Evolutionary conservation across 2,797 vertebrate species (phyloP).

Genomic region (Anguilla marmorata): DNA sequence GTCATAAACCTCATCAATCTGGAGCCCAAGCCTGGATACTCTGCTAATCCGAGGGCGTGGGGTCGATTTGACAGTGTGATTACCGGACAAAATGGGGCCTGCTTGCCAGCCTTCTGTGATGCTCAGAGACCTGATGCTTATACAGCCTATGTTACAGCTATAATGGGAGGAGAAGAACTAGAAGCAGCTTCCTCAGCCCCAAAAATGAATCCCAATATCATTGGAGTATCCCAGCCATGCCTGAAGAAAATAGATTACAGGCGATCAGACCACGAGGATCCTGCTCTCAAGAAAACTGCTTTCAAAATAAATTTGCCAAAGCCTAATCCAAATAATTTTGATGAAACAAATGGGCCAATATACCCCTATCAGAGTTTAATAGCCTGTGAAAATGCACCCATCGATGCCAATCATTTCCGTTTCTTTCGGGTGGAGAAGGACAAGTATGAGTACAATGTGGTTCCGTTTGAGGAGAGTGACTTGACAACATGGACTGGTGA

Average conservation of each 20-base stretch:
- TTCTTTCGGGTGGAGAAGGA: slow-evolving; percentile 94
- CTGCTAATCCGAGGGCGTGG: slow-evolving; percentile 91
- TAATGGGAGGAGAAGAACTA: slow-evolving; percentile 90
- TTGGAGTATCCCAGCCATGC: slow-evolving; percentile 91
- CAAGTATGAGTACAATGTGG: slow-evolving; percentile 94
- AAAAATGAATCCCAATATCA: slow-evolving; percentile 77
- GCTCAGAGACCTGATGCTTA: slow-evolving; percentile 81
- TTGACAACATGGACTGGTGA: slow-evolving; percentile 90
- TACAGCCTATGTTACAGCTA: slow-evolving; percentile 87
- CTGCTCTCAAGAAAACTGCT: slow-evolving; percentile 86
- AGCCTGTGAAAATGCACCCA: slow-evolving; percentile 83
- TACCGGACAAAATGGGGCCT: slow-evolving; percentile 89
- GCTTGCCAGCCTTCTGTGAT: slow-evolving; percentile 94
- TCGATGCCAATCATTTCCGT: slow-evolving; percentile 86
- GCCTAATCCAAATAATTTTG: slow-evolving; percentile 81
- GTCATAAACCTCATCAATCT: slow-evolving; percentile 89
- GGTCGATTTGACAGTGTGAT: slow-evolving; percentile 95
- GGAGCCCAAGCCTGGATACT: slow-evolving; percentile 87
- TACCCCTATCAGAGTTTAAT: slow-evolving; percentile 86
- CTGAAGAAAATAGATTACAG: slow-evolving; percentile 87
- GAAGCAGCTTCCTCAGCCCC: slow-evolving; percentile 90
- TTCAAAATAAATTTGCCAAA: slow-evolving; percentile 90
- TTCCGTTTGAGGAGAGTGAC: slow-evolving; percentile 89
- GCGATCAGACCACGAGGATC: slow-evolving; percentile 87
- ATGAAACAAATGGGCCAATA: slow-evolving; percentile 88